Conservation (phyloP, 37 sponge, comb jelly and placozoan species). For the Halichondria panicea region DNA sequence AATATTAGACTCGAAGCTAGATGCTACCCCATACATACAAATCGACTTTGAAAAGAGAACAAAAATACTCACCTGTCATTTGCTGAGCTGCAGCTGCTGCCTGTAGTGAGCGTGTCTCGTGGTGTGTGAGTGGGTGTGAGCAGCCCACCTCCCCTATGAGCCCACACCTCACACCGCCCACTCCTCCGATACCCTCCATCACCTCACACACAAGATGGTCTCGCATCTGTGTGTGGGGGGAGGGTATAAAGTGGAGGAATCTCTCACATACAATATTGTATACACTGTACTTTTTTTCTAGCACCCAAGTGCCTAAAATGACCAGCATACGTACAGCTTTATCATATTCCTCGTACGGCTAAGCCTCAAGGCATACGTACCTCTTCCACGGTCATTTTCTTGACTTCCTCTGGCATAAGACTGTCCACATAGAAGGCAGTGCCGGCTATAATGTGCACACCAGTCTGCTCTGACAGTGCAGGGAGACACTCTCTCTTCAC, state of each 20-base stretch:
- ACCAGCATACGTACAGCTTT: no score
- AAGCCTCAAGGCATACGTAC: slow-evolving; percentile 3
- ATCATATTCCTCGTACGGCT: no score
- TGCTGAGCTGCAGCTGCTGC: slow-evolving; percentile 68
- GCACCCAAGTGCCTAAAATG: no score
- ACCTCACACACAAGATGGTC: slow-evolving; percentile 49
- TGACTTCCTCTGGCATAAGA: slow-evolving; percentile 39
- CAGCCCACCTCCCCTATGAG: slow-evolving; percentile 82
- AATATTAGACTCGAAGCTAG: no score
- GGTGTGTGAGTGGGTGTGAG: slow-evolving; percentile 54
- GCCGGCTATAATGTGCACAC: slow-evolving; percentile 53
- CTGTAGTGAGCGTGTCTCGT: slow-evolving; percentile 49
- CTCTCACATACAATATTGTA: no score
- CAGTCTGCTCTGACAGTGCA: slow-evolving; percentile 20
- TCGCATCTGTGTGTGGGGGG: slow-evolving; percentile 3
- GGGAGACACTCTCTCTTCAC: slow-evolving; percentile 46
- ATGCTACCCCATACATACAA: no score
- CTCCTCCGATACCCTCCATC: slow-evolving; percentile 40
- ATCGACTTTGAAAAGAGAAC: no score
- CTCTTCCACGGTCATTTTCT: slow-evolving; percentile 44
- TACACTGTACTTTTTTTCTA: no score
- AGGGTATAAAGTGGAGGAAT: no score
- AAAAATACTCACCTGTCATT: slow-evolving; percentile 44
- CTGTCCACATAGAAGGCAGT: slow-evolving; percentile 58
- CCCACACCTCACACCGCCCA: slow-evolving; percentile 57